Evolutionary conservation across 2,113 vertebrate genomes (phyloP).

Genomic region (Gymnorhina tibicen): DNA sequence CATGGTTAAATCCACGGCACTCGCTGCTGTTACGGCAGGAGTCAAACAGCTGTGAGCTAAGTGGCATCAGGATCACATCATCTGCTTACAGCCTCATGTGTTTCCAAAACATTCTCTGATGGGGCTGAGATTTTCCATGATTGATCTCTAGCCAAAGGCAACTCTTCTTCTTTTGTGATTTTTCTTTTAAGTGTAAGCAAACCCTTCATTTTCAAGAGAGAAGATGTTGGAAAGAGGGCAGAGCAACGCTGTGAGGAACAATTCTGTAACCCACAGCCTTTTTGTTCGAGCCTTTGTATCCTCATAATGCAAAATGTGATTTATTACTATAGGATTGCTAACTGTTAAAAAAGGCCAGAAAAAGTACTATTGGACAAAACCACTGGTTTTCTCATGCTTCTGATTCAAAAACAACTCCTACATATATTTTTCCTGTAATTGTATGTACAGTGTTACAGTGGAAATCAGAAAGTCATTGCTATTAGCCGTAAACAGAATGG

Average conservation of each 20-base stretch:
- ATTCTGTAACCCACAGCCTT: background rate
- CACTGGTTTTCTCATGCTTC: background rate
- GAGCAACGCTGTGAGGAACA: background rate
- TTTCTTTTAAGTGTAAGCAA: background rate
- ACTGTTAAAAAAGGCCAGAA: background rate
- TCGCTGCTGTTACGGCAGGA: accelerated
- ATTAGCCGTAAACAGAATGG: background rate
- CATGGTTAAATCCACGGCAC: background rate
- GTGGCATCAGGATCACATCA: slow-evolving; percentile 31
- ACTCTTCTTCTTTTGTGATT: background rate
- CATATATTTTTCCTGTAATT: background rate
- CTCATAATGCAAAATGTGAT: background rate
- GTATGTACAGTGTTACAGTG: background rate
- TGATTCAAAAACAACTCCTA: background rate
- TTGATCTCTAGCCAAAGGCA: slow-evolving; percentile 24
- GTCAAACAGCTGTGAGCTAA: background rate
- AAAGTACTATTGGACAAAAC: background rate
- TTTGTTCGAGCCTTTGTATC: background rate
- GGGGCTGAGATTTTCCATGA: background rate
- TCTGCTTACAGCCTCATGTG: background rate
- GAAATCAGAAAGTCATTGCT: background rate
- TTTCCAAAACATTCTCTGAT: slow-evolving; percentile 35
- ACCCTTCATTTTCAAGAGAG: background rate
- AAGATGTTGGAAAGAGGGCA: background rate
- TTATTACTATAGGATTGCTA: background rate